A percentile compares a stretch with the other conserved stretches of the same genome.
These are phyloP conservation scores for Cotesia congregata DNA, from an alignment of 2,888 invertebrate genomes.

Conservation along the genomic window DNA sequence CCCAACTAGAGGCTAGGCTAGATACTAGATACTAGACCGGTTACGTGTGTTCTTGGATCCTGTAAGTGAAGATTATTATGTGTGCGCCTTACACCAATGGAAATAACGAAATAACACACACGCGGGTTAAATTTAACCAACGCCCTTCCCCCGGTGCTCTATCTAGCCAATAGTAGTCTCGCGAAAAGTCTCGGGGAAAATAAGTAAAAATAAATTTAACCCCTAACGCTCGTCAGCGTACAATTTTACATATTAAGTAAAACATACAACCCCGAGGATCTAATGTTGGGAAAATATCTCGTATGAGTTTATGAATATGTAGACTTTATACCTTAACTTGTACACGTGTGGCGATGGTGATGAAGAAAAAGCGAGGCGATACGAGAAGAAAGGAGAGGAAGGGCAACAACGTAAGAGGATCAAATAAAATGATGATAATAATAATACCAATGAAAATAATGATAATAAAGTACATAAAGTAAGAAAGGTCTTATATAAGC, in stretches of 20 bases:
- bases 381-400: neutral
- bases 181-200: neutral
- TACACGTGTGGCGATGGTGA: neutral
- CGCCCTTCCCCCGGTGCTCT: neutral
- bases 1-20: too few species aligned
- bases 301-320: conserved; percentile 12
- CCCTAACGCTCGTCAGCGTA: conserved; percentile 19
- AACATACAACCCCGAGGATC: conserved; percentile 22
- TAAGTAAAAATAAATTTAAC: conserved; percentile 24
- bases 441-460: neutral
- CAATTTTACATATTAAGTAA: conserved; percentile 28
- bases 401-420: neutral
- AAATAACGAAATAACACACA: neutral
- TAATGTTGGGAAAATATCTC: conserved; percentile 12
- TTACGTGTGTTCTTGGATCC: too few species aligned
- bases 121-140: conserved; percentile 11
- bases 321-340: conserved; percentile 2
- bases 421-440: neutral
- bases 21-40: too few species aligned
- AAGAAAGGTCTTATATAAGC: conserved; percentile 3
- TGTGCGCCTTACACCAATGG: too few species aligned
- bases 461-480: neutral
- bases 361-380: neutral
- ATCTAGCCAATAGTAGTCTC: neutral
- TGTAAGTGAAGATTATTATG: too few species aligned